Percentiles rank a stretch among this genome's conserved stretches.
Conservation (phyloP, 2,888 invertebrate genomes). For the Cistogaster globosa region DNA sequence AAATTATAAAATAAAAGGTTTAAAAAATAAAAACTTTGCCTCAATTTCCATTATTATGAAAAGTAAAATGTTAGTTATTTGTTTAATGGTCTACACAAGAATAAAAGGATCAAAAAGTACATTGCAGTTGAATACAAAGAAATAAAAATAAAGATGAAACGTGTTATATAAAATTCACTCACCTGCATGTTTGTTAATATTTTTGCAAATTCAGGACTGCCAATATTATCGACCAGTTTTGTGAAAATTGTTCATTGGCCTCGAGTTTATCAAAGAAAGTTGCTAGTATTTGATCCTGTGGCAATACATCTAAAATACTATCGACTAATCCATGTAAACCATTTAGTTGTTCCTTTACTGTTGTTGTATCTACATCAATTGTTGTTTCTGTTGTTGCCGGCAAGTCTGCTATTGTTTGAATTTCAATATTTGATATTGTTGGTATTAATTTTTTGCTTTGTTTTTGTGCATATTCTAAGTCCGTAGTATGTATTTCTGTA, state of each 20-base stretch:
- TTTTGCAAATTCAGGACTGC: slow-evolving; percentile 78
- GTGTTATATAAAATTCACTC: slow-evolving; percentile 69
- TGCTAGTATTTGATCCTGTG: slow-evolving; percentile 82
- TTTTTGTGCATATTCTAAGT: slow-evolving; percentile 54
- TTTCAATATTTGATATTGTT: slow-evolving; percentile 58
- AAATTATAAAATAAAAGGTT: slow-evolving; percentile 44
- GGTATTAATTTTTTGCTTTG: slow-evolving; percentile 47
- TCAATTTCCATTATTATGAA: slow-evolving; percentile 1
- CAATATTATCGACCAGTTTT: slow-evolving; percentile 80
- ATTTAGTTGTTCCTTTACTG: slow-evolving; percentile 74
- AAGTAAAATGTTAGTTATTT: neutral
- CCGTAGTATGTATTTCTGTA: slow-evolving; percentile 26
- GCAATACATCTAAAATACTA: slow-evolving; percentile 80
- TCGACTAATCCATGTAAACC: slow-evolving; percentile 82
- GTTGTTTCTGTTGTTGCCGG: slow-evolving; percentile 29
- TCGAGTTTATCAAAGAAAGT: slow-evolving; percentile 82
- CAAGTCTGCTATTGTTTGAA: slow-evolving; percentile 45
- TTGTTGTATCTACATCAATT: slow-evolving; percentile 53
- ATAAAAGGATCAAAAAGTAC: neutral
- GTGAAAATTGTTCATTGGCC: slow-evolving; percentile 79
- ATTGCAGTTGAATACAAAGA: neutral
- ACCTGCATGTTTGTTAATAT: slow-evolving; percentile 81
- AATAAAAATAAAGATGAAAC: slow-evolving; percentile 39
- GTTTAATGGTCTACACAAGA: neutral
- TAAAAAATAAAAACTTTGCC: slow-evolving; percentile 47